phyloP scores from a whole-genome alignment of 35 echinoderm and acorn worm genomes.

The Chiridota heheva region DNA sequence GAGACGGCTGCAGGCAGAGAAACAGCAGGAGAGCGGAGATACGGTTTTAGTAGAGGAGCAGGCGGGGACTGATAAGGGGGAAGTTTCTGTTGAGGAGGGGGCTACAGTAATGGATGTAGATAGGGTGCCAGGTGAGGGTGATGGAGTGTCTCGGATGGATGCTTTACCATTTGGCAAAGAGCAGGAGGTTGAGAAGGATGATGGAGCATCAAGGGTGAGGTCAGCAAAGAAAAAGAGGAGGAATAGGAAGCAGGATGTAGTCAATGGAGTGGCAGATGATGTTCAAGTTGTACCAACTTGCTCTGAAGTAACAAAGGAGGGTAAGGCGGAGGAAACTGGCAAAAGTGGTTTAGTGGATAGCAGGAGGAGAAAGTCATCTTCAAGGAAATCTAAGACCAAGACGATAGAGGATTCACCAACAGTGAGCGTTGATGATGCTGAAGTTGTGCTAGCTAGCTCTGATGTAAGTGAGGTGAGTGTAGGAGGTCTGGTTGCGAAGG shows the following conservation, averaged over 20 bases:
- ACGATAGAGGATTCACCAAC: background rate
- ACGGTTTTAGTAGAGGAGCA: background rate
- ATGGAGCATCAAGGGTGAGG: constrained; percentile 1
- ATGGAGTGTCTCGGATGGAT: background rate
- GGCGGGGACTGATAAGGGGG: background rate
- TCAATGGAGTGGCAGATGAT: background rate
- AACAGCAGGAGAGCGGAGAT: background rate
- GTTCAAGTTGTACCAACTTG: background rate
- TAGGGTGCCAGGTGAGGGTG: background rate
- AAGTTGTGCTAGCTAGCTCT: too few species aligned
- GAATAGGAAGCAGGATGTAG: background rate
- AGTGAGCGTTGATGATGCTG: too few species aligned
- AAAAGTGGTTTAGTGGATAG: background rate
- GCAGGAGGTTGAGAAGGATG: background rate
- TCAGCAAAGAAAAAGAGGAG: background rate
- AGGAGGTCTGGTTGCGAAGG: too few species aligned
- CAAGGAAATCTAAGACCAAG: background rate
- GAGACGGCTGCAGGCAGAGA: background rate
- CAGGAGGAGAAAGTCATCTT: background rate
- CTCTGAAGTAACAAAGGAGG: background rate
- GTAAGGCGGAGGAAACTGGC: background rate
- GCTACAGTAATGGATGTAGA: too few species aligned
- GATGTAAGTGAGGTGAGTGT: too few species aligned
- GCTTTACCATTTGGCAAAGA: background rate
- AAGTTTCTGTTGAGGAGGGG: background rate